Evolutionary conservation across 2,888 invertebrate species (phyloP).

Genomic region (Netelia fuscicornis): DNA sequence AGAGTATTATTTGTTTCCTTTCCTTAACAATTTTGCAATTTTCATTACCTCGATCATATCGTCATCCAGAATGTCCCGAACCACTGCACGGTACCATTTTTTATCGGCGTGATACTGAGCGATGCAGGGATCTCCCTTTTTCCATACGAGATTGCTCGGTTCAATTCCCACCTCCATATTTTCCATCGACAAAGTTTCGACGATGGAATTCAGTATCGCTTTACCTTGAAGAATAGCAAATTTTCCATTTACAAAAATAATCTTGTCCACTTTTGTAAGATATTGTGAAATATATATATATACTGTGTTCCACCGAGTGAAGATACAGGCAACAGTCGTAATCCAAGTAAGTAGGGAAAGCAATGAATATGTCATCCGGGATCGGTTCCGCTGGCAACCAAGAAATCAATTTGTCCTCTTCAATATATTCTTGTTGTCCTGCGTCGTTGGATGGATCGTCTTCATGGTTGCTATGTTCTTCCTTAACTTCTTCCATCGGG

Average conservation of each 20-base stretch:
- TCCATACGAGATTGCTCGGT: slow-evolving; percentile 86
- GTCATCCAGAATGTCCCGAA: slow-evolving; percentile 85
- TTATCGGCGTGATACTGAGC: slow-evolving; percentile 89
- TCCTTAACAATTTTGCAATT: slow-evolving; percentile 16
- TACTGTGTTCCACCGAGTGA: slow-evolving; percentile 79
- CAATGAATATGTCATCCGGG: slow-evolving; percentile 86
- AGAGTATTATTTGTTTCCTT: not conserved
- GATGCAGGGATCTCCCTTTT: slow-evolving; percentile 89
- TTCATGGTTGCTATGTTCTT: not conserved
- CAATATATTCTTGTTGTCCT: slow-evolving; percentile 58
- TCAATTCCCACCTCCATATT: slow-evolving; percentile 85
- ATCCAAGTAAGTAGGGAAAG: slow-evolving; percentile 88
- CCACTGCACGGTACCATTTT: slow-evolving; percentile 90
- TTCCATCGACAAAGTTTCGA: slow-evolving; percentile 85
- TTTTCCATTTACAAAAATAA: not conserved
- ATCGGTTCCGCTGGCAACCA: slow-evolving; percentile 88
- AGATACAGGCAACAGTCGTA: slow-evolving; percentile 84
- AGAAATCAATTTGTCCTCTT: slow-evolving; percentile 70
- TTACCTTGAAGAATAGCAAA: slow-evolving; percentile 70
- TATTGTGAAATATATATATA: slow-evolving; percentile 40
- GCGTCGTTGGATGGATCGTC: slow-evolving; percentile 14
- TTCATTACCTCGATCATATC: slow-evolving; percentile 84
- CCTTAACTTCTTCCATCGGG: slow-evolving; percentile 1
- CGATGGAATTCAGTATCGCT: slow-evolving; percentile 85
- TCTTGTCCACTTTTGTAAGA: too few relatives aligned